These are phyloP conservation scores for Lasius fuliginosus DNA, from an alignment of 2,888 invertebrate genomes.

Conservation along the genomic window DNA sequence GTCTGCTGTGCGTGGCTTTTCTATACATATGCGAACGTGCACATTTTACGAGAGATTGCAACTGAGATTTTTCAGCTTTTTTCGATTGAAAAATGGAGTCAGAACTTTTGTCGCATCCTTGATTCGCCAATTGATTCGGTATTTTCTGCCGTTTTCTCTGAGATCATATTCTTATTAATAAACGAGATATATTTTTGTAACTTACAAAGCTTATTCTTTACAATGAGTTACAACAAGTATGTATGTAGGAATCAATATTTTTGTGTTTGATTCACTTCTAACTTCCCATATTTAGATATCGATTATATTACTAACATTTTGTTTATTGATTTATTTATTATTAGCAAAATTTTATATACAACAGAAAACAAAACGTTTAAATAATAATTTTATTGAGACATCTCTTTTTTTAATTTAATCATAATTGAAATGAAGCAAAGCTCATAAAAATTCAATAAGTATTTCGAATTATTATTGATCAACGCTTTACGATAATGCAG, in stretches of 20 bases:
- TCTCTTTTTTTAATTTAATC: constrained; percentile 1
- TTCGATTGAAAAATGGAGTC: not conserved
- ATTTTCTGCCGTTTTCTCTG: not conserved
- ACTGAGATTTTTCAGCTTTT: not conserved
- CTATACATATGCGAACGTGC: not conserved
- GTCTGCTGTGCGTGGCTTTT: not conserved
- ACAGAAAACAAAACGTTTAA: not conserved
- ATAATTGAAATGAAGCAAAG: not conserved
- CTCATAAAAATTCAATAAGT: not conserved
- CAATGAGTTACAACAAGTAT: not conserved
- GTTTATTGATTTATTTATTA: not conserved
- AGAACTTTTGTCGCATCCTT: not conserved
- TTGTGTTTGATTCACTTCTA: not conserved
- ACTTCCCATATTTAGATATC: not conserved
- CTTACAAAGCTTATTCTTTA: not conserved
- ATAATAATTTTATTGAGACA: not conserved
- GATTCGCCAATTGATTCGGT: not conserved
- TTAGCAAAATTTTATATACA: not conserved
- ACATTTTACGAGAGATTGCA: not conserved
- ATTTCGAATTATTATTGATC: constrained; percentile 8
- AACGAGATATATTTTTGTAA: not conserved
- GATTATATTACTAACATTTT: not conserved
- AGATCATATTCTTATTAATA: not conserved
- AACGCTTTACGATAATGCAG: not conserved
- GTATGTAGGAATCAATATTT: not conserved